Evolutionary conservation across 2,797 vertebrate genomes (phyloP), one percentile per base, ranked within the genome.

Genomic region (Arremon brunneinucha): DNA sequence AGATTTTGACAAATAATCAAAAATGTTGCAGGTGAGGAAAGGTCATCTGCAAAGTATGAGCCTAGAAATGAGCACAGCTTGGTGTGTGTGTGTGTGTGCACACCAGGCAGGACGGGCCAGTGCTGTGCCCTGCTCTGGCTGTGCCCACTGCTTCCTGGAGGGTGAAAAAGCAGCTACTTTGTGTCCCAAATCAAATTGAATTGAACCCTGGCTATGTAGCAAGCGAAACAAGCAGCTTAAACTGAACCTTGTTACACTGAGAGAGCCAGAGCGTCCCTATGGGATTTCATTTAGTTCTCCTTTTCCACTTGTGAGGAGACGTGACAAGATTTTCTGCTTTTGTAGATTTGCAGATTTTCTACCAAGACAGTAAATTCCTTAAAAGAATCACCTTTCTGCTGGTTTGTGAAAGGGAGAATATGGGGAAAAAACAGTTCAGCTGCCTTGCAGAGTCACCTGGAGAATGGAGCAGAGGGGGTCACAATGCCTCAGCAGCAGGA

Each of bases 41-140:
- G 8, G 57, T 9, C 49, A 11, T 15, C 43, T 2, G 3, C n/a
- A 14, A 44, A 50, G 46, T 0, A 0, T 3, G 32, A 64, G 43
- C 4, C 9, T n/a, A 78, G 59, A 39, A 60, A 62, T 0, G 28
- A 67, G 26, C 12, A 2, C 23, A 34, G 55, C 14, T 28, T 13
- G 11, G 13, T 19, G 14, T 4, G 27, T 9, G 14, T 24, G 18
- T 1, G 18, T 0, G 12, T 1, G 11, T 24, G 39, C 5, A 2
- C 1, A 1, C 0, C 0, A 49, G 35, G 49, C 12, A 63, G 65
- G 32, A 71, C 7, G 2, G 28, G 65, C 34, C 30, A 23, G n/a
- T 1, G 6, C 32, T 22, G 30, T 1, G 1, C 44, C 52, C 8
- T 6, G 52, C 35, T 90, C 63, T 12, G 37, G 30, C 64, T 50